Evolutionary conservation across 2,797 vertebrate genomes (phyloP), one percentile per base, ranked within the genome.

Genomic region (Falco rusticolus): DNA sequence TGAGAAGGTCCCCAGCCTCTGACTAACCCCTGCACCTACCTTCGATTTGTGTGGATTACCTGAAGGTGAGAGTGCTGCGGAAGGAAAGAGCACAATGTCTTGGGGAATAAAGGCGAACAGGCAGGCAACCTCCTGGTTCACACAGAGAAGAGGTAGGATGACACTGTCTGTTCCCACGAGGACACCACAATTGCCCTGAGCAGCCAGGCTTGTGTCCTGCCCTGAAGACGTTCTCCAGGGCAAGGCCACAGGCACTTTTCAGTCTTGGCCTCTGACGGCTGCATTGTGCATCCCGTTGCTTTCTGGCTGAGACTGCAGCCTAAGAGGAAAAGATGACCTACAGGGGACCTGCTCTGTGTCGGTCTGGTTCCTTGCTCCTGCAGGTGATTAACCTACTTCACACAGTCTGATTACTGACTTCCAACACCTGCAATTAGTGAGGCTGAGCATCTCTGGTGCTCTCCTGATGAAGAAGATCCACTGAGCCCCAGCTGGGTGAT

Each of bases 201-300:
- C 48, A 90, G 34, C 24, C 51, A 91, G 43, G 12, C n/a, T 37
- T 39, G 5, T 33, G 21, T n/a, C 28, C 43, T 87, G 74, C 34
- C 11, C 16, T 1, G 0, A 11, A 64, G 18, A 48, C 28, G 15
- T 9, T 6, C 31, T 77, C 19, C 31, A 25, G 9, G 66, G 17
- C 28, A 84, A 78, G 51, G n/a, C 21, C 21, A 48, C 0, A 0
- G 25, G 19, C 3, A 0, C 3, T 34, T 71, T 78, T 33, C 41
- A 33, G 11, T 54, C 89, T 61, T 2, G 6, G 24, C 18, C 41
- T 61, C 84, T 60, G 18, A 25, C 16, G 20, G 57, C 41, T 82
- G 31, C 45, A 84, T 50, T 61, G 20, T 33, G 18, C 25, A 56
- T 26, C 39, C 21, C 13, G 5, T 28, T 14, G 10, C 21, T 77